Evolutionary conservation across 2,888 invertebrate genomes (phyloP), one percentile per base, ranked within the genome.

Genomic region (Leucoptera coffeella): DNA sequence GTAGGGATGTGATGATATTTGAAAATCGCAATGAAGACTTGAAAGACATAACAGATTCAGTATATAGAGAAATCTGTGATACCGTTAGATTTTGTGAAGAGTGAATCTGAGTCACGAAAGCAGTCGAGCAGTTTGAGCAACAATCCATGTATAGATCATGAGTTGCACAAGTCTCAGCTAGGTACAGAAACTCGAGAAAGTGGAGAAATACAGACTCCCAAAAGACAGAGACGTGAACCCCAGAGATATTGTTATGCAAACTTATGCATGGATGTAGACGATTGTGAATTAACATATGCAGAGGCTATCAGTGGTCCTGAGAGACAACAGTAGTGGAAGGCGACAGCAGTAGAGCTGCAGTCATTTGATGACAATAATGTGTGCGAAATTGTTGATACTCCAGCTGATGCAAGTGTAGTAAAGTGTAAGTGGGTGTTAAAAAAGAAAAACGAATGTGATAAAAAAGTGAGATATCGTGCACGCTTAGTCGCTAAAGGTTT

Each of bases 1-100:
- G 32, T 9, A 28, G 38, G 28, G 32, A 36, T 35, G 30, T 35
- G 2, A 12, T 28, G 12, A 33, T 37, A 13, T 27, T 30, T 13
- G 33, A 32, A 10, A 25, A 29, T 15, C 7, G 6, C 5, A n/a
- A n/a, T n/a, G n/a, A 17, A 17, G 17, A 8, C 5, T 17, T 8
- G 9, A 17, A 21, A 21, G 4, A 10, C 21, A n/a, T 7, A n/a
- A n/a, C n/a, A n/a, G 3, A 7, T 24, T 8, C 14, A 14, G 24
- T n/a, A n/a, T n/a, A n/a, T n/a, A n/a, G n/a, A n/a, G n/a, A n/a
- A 22, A 10, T 2, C 24, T 4, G 24, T 6, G 7, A 15, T 10
- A 15, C n/a, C 23, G n/a, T 12, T n/a, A 3, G 12, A 7, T 12
- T 12, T n/a, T 5, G 23, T 13, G 13, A 14, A 24, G 4, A 22